Evolutionary conservation across 2,888 invertebrate species (phyloP).

Genomic region (Agapostemon virescens): DNA sequence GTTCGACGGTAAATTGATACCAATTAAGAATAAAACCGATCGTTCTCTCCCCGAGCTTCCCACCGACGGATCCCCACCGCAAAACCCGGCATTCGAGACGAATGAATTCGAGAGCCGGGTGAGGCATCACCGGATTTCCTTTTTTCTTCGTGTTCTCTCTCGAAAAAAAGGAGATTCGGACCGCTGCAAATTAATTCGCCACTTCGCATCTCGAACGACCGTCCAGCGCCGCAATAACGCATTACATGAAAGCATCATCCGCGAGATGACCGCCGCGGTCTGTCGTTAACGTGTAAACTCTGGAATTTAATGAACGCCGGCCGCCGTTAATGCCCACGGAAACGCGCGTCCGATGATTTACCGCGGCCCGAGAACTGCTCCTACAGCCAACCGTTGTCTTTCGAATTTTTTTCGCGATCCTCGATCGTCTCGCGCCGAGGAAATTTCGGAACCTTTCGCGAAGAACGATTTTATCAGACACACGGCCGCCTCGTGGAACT

Average conservation of each 20-base stretch:
- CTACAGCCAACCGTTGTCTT: neutral
- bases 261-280: slow-evolving; percentile 42
- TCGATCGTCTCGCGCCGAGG: neutral
- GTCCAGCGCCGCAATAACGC: slow-evolving; percentile 58
- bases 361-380: neutral
- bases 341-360: slow-evolving; percentile 56
- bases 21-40: slow-evolving; percentile 40
- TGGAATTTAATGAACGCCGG: slow-evolving; percentile 61
- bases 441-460: neutral
- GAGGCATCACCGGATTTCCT: no score
- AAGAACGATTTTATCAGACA: neutral
- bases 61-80: neutral
- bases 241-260: slow-evolving; percentile 60
- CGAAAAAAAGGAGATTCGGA: neutral
- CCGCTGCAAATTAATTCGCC: slow-evolving; percentile 58
- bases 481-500: neutral
- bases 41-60: slow-evolving; percentile 6
- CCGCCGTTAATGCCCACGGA: slow-evolving; percentile 21
- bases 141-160: no score
- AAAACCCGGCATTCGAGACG: neutral
- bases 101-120: neutral
- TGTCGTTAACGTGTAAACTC: slow-evolving; percentile 50
- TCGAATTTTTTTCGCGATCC: neutral
- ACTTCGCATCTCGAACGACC: slow-evolving; percentile 51
- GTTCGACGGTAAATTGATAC: slow-evolving; percentile 41